Evolutionary conservation across 2,113 vertebrate genomes (phyloP).

Genomic region (Lates calcarifer): DNA sequence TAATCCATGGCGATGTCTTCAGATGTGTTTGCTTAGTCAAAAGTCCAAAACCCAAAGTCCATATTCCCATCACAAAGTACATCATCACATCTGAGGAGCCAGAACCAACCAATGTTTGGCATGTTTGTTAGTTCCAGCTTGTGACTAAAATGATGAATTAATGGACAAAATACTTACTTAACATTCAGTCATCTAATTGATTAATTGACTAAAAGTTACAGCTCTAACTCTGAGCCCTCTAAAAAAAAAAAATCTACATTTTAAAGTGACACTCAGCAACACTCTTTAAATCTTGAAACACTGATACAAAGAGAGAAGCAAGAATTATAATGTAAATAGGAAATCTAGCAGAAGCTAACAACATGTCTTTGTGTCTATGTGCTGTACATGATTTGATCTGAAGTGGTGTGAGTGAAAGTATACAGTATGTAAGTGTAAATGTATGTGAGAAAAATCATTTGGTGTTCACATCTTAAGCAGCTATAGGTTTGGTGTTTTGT

Average conservation of each 20-base stretch:
- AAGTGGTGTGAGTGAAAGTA: not conserved
- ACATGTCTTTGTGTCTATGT: too few relatives aligned
- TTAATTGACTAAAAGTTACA: too few relatives aligned
- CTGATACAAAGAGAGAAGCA: not conserved
- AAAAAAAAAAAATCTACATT: not conserved
- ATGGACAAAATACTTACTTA: too few relatives aligned
- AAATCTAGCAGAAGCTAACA: not conserved
- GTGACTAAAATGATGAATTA: not conserved
- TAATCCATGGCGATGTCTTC: not conserved
- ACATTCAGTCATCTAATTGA: too few relatives aligned
- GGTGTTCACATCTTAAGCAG: not conserved
- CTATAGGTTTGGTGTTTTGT: not conserved
- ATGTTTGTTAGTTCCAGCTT: too few relatives aligned
- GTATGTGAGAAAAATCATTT: too few relatives aligned
- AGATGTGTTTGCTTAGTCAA: not conserved
- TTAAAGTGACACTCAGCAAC: too few relatives aligned
- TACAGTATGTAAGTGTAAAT: too few relatives aligned
- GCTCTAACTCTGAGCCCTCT: too few relatives aligned
- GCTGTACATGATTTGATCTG: not conserved
- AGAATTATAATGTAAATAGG: not conserved
- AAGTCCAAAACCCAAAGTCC: not conserved
- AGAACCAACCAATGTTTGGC: not conserved
- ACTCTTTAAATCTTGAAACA: too few relatives aligned
- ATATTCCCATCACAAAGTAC: not conserved
- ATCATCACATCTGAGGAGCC: not conserved